Conservation (phyloP, 2,113 vertebrate species). For the Vidua macroura region DNA sequence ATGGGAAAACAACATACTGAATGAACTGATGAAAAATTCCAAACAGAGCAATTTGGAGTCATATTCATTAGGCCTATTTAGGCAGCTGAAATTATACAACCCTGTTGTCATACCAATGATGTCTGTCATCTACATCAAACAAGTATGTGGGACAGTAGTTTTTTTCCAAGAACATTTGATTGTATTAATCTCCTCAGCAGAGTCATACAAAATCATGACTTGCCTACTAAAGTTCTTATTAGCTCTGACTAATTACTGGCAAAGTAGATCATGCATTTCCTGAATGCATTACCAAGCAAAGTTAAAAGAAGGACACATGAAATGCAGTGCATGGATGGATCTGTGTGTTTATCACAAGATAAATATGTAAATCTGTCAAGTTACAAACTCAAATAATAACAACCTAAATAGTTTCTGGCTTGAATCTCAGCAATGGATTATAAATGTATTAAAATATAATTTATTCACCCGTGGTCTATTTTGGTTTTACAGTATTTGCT, state of each 20-base stretch:
- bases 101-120: background rate
- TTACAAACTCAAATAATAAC: background rate
- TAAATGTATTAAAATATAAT: background rate
- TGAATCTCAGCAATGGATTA: background rate
- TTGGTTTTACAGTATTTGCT: background rate
- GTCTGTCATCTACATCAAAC: background rate
- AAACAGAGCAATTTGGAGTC: background rate
- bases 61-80: background rate
- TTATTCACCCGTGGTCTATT: background rate
- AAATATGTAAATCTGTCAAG: slow-evolving; percentile 15
- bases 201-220: slow-evolving; percentile 26
- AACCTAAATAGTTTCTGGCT: background rate
- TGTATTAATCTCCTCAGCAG: slow-evolving; percentile 22
- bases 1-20: slow-evolving; percentile 1
- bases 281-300: slow-evolving; percentile 14
- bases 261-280: slow-evolving; percentile 25
- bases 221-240: slow-evolving; percentile 31
- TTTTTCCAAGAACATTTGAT: slow-evolving; percentile 3
- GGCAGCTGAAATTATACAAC: background rate
- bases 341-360: background rate
- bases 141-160: background rate
- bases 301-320: background rate
- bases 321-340: background rate
- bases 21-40: slow-evolving; percentile 1
- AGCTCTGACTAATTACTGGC: slow-evolving; percentile 53